Conservation (phyloP, 37 sponge, comb jelly and placozoan species). For the Tethya wilhelma region DNA sequence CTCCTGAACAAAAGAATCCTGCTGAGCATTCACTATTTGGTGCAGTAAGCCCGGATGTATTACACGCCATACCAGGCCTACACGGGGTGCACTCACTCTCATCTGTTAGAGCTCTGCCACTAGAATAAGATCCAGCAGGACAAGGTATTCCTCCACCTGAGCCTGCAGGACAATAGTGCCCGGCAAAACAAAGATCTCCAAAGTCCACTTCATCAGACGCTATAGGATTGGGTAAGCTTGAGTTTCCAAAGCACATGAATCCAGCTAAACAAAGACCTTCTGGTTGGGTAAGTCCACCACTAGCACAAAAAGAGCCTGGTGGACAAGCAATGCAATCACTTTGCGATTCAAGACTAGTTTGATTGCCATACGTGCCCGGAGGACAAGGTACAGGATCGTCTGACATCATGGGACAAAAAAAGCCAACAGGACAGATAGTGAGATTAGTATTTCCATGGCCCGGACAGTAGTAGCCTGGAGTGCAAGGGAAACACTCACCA, state of each 20-base stretch:
- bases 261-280: constrained; percentile 3
- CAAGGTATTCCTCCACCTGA: constrained; percentile 4
- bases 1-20: constrained; percentile 8
- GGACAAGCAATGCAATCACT: neutral
- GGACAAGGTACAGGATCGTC: constrained; percentile 12
- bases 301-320: neutral
- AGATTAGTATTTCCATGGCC: neutral
- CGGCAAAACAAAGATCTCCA: constrained; percentile 7
- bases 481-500: neutral
- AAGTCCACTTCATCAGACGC: neutral
- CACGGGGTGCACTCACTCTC: neutral
- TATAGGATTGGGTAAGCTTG: neutral
- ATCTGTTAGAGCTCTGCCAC: neutral
- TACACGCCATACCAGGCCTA: constrained; percentile 7
- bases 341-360: neutral
- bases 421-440: neutral
- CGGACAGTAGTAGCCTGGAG: constrained; percentile 3
- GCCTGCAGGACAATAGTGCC: constrained; percentile 2
- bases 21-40: constrained; percentile 1
- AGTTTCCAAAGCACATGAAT: neutral
- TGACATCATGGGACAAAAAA: neutral
- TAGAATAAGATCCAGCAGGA: constrained; percentile 11
- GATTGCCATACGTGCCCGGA: neutral
- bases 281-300: neutral
- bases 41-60: constrained; percentile 1